Base-by-base conservation (phyloP, 2,113 vertebrate species). In the Sphaerodactylus townsendi region DNA sequence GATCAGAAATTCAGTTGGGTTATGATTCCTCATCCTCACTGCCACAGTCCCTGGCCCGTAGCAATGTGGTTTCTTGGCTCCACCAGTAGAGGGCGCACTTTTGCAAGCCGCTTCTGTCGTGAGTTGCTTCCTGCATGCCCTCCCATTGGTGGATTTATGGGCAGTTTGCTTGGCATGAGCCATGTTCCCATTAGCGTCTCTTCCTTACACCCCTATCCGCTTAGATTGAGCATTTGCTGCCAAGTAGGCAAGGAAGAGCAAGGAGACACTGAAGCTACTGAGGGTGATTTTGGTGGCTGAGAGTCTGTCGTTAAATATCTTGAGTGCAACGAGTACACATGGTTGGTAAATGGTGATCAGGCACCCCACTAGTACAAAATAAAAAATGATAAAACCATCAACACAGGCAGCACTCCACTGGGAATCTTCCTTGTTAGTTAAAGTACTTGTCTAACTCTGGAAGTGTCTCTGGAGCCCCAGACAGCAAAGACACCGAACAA, bases 1-100 rank as follows among this genome's bases (percentile, higher is more conserved):
- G 88, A 97, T 97, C 95, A 97, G 91, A 92, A 97, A 95, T 93
- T 97, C 97, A 1, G 96, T 97, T 33, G 97, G 97, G 93, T 97
- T 97, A 82, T 97, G 97, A 81, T 97, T 96, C 79, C 97, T 92
- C 93, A 97, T 97, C n/a, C 94, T 97, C 97, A 91, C 96, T 76
- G 96, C 97, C 90, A 97, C 96, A 1, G 97, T 97, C 84, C 97
- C 97, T 56, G 97, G 97, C 94, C 95, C 95, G 95, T 96, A 96
- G 83, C 96, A 95, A 82, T 96, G 96, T 78, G 95, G 96, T 82
- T 96, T 96, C 93, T 96, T 96, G 90, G 96, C 95, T 92, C 95
- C 95, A 77, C 96, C 96, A 30, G 96, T 96, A 89, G 95, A 96
- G 91, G 96, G 96, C 90, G 96, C 95, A 77, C 96, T 96, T 90